Conservation (phyloP, 2,113 vertebrate genomes). For the Xenus cinereus region DNA sequence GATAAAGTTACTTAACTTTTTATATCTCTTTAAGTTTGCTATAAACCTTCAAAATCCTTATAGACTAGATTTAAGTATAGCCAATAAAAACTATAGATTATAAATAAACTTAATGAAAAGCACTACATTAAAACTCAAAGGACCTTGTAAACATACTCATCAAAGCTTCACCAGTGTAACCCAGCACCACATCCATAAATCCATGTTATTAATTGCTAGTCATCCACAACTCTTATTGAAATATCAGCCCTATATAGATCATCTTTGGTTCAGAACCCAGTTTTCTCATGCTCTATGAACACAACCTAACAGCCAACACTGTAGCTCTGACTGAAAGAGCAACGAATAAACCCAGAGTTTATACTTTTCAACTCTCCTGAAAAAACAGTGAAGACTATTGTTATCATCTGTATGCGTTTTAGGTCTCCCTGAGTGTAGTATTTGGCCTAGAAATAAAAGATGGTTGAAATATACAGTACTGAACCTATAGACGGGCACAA, state of each 20-base stretch:
- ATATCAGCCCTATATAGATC: background rate
- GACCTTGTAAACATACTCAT: conserved; percentile 32
- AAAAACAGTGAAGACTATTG: background rate
- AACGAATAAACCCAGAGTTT: background rate
- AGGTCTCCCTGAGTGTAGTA: background rate
- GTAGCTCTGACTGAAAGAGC: background rate
- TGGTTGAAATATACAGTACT: background rate
- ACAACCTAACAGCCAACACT: background rate
- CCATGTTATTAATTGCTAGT: conserved; percentile 6
- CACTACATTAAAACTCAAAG: conserved; percentile 37
- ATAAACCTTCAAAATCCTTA: conserved; percentile 64
- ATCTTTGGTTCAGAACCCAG: conserved; percentile 2
- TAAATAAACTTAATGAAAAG: conserved; percentile 58
- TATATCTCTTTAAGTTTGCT: conserved; percentile 42
- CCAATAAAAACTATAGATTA: conserved; percentile 57
- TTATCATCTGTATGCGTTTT: background rate
- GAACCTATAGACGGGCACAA: background rate
- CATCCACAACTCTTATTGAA: conserved; percentile 14
- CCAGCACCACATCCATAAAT: conserved; percentile 1
- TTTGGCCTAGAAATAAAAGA: background rate
- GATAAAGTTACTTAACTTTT: conserved; percentile 68
- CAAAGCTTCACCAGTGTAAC: conserved; percentile 6
- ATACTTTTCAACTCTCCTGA: background rate
- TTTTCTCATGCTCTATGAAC: conserved; percentile 1
- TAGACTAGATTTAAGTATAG: conserved; percentile 44